Percentiles rank a stretch among this genome's conserved stretches.
phyloP scores from a whole-genome alignment of 2,888 invertebrate genomes.

The Euclidia mi region DNA sequence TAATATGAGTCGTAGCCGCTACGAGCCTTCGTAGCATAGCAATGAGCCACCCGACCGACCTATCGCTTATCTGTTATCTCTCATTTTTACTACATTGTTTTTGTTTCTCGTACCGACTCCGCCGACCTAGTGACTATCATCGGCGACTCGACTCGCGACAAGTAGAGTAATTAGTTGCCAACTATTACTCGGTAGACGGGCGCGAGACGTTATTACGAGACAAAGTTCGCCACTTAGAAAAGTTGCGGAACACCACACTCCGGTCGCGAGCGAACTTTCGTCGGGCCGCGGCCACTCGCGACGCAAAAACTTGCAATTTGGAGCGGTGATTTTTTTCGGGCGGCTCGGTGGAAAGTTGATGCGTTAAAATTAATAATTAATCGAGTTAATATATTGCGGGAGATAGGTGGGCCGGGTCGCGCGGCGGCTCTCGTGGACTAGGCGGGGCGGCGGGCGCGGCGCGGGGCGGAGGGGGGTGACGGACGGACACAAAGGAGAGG shows the following conservation, averaged over 20 bases:
- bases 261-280: slow-evolving; percentile 53
- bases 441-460: slow-evolving; percentile 68
- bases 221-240: slow-evolving; percentile 73
- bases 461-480: slow-evolving; percentile 65
- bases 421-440: slow-evolving; percentile 62
- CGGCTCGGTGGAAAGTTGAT: slow-evolving; percentile 55
- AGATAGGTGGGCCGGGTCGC: slow-evolving; percentile 79
- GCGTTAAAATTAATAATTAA: slow-evolving; percentile 79
- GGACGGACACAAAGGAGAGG: slow-evolving; percentile 90
- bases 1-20: slow-evolving; percentile 62
- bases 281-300: slow-evolving; percentile 28
- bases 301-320: slow-evolving; percentile 59
- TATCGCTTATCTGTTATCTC: slow-evolving; percentile 38
- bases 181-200: slow-evolving; percentile 71
- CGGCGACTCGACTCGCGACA: slow-evolving; percentile 45
- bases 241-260: slow-evolving; percentile 65
- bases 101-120: slow-evolving; percentile 35
- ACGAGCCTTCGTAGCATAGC: slow-evolving; percentile 68
- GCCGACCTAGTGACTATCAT: slow-evolving; percentile 53
- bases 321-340: slow-evolving; percentile 55
- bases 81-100: slow-evolving; percentile 41
- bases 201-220: slow-evolving; percentile 75
- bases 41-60: slow-evolving; percentile 36
- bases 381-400: slow-evolving; percentile 79
- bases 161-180: slow-evolving; percentile 63